Evolutionary conservation across 1,140 invertebrate species (phyloP).

Genomic region (Potamilus streckersoni): DNA sequence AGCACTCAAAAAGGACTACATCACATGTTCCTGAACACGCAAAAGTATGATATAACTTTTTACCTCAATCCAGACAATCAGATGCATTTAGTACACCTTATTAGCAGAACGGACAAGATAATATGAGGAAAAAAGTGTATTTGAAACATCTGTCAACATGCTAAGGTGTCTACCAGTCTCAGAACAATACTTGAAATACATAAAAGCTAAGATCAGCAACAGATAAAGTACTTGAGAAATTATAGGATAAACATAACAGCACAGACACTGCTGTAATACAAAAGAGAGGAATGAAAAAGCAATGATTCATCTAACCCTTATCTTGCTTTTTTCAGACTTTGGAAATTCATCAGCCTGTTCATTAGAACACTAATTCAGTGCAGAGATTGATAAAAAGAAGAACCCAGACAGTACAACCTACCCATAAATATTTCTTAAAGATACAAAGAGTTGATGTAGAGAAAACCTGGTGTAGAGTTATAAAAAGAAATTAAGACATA

Average conservation of each 20-base stretch:
- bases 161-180: neutral
- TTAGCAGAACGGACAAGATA: slow-evolving; percentile 55
- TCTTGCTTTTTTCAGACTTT: too few relatives aligned
- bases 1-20: slow-evolving; percentile 27
- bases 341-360: too few relatives aligned
- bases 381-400: too few relatives aligned
- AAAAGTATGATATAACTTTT: slow-evolving; percentile 62
- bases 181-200: slow-evolving; percentile 1
- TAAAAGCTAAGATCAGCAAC: neutral
- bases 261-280: neutral
- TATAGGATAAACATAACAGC: neutral
- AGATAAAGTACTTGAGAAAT: neutral
- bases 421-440: too few relatives aligned
- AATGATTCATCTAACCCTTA: too few relatives aligned
- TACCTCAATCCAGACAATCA: slow-evolving; percentile 57
- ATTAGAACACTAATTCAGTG: too few relatives aligned
- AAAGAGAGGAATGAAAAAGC: too few relatives aligned
- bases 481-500: too few relatives aligned
- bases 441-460: too few relatives aligned
- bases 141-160: slow-evolving; percentile 3
- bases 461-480: too few relatives aligned
- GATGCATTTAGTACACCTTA: slow-evolving; percentile 52
- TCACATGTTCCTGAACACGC: slow-evolving; percentile 54
- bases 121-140: neutral
- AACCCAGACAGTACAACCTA: too few relatives aligned